These are phyloP conservation scores for Drosophila nikananu DNA, from an alignment of 1,140 invertebrate species.

Conservation along the genomic window DNA sequence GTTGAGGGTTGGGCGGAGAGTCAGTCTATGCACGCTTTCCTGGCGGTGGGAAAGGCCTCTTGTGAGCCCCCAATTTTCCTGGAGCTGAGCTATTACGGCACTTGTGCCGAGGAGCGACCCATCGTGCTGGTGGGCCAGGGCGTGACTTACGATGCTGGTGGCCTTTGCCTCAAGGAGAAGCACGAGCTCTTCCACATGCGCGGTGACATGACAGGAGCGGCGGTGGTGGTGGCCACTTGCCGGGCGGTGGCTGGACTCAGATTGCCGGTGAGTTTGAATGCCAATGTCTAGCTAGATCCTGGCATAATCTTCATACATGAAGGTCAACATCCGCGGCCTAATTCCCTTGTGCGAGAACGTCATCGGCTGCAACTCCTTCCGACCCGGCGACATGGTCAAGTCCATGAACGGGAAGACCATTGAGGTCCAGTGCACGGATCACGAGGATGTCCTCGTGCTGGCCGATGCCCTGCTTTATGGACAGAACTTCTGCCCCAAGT, in stretches of 20 bases:
- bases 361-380: conserved; percentile 92
- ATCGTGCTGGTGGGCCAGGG: conserved; percentile 94
- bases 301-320: conserved; percentile 91
- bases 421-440: conserved; percentile 96
- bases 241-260: conserved; percentile 90
- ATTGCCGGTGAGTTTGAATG: conserved; percentile 86
- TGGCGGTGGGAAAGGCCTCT: conserved; percentile 92
- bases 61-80: conserved; percentile 91
- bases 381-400: conserved; percentile 94
- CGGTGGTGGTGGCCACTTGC: conserved; percentile 91
- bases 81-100: conserved; percentile 88
- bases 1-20: conserved; percentile 89
- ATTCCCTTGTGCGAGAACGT: conserved; percentile 95
- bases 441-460: conserved; percentile 94
- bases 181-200: conserved; percentile 90
- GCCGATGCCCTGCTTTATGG: conserved; percentile 95
- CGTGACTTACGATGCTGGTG: conserved; percentile 96
- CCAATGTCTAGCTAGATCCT: not conserved
- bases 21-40: conserved; percentile 92
- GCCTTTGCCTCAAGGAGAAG: conserved; percentile 87
- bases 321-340: conserved; percentile 90
- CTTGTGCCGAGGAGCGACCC: conserved; percentile 74
- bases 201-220: conserved; percentile 96
- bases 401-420: conserved; percentile 96
- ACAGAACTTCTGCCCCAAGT: conserved; percentile 88